Conservation (phyloP, 1,140 invertebrate genomes). For the Lepidurus apus region DNA sequence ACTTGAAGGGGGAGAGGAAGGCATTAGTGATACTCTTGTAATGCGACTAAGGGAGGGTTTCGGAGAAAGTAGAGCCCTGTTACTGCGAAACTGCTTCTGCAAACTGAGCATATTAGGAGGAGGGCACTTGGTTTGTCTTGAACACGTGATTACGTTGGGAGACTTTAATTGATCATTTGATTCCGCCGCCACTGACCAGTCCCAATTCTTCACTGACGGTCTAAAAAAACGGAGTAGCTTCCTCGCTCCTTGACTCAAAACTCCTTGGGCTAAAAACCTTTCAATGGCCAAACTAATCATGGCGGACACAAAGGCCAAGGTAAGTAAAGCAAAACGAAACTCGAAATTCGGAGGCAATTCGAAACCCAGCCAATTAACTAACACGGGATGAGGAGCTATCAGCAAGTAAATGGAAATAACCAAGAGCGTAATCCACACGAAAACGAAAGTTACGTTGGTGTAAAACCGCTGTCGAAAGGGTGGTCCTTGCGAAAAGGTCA, state of each 20-base stretch:
- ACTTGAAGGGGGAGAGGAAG: not conserved
- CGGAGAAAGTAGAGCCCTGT: not conserved
- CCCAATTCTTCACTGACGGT: not conserved
- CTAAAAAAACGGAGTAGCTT: not conserved
- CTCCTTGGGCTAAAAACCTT: not conserved
- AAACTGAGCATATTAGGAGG: not conserved
- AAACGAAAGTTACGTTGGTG: constrained; percentile 57
- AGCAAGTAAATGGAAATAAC: constrained; percentile 61
- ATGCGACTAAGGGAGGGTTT: not conserved
- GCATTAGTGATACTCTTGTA: not conserved
- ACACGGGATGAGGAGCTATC: constrained; percentile 58
- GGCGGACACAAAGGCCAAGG: constrained; percentile 27
- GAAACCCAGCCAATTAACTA: constrained; percentile 57
- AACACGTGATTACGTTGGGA: not conserved
- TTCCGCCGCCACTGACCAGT: not conserved
- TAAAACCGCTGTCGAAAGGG: constrained; percentile 80
- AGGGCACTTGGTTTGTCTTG: not conserved
- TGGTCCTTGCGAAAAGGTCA: constrained; percentile 80
- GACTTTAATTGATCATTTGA: not conserved
- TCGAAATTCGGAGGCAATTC: constrained; percentile 58
- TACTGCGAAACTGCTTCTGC: not conserved
- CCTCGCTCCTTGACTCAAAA: not conserved
- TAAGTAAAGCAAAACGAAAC: constrained; percentile 58
- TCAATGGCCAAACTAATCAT: not conserved
- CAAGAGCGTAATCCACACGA: not conserved